These are phyloP conservation scores for Halictus rubicundus DNA, from an alignment of 1,140 invertebrate species.

Conservation along the genomic window DNA sequence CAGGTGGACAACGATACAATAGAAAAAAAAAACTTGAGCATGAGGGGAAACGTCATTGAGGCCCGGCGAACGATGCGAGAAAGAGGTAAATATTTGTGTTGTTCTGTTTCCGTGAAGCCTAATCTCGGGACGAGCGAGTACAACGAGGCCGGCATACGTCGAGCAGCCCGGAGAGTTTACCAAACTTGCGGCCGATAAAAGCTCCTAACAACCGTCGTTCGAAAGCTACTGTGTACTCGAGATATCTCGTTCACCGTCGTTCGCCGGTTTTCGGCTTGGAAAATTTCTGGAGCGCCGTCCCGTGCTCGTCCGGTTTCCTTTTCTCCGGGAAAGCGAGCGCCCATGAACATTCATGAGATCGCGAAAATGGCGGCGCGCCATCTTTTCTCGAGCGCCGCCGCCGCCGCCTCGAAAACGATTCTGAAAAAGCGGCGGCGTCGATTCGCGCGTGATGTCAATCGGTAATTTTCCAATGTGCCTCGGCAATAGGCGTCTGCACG, in stretches of 20 bases:
- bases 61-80: too few species aligned
- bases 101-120: not conserved
- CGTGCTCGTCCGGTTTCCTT: too few species aligned
- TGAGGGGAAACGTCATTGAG: too few species aligned
- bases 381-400: not conserved
- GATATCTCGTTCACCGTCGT: not conserved
- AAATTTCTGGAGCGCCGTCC: too few species aligned
- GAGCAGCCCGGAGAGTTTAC: slow-evolving; percentile 44
- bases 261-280: too few species aligned
- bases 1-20: too few species aligned
- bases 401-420: not conserved
- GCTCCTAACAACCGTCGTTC: not conserved
- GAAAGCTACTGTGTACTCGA: not conserved
- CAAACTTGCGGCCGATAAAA: slow-evolving; percentile 35
- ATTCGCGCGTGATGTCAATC: slow-evolving; percentile 18
- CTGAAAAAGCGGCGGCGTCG: not conserved
- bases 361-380: not conserved
- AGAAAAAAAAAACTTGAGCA: too few species aligned
- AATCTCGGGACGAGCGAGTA: slow-evolving; percentile 54
- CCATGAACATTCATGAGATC: slow-evolving; percentile 15
- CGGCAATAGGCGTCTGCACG: not conserved
- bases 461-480: slow-evolving; percentile 34
- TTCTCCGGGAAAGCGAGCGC: not conserved
- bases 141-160: slow-evolving; percentile 57
- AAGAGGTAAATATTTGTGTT: too few species aligned